Conservation (phyloP, 2,113 vertebrate genomes). For the Apteryx mantelli region DNA sequence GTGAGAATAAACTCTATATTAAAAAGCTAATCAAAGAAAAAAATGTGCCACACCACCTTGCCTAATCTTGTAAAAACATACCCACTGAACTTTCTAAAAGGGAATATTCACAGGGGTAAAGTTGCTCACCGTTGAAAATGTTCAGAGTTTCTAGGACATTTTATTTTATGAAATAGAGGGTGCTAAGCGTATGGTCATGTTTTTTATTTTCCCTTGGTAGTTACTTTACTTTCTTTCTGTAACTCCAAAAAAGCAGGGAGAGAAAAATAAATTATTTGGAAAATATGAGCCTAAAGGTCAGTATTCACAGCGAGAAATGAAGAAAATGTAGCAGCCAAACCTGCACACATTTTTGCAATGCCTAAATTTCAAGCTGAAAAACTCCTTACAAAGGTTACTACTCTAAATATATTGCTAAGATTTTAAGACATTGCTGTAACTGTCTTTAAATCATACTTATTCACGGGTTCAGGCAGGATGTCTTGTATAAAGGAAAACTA, state of each 20-base stretch:
- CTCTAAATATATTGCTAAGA: not conserved
- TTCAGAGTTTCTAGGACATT: not conserved
- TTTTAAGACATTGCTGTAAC: not conserved
- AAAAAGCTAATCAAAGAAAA: not conserved
- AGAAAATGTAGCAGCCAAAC: not conserved
- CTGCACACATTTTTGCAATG: not conserved
- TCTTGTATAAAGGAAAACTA: not conserved
- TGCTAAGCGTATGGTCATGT: not conserved
- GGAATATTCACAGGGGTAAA: not conserved
- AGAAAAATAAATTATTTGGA: not conserved
- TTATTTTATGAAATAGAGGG: not conserved
- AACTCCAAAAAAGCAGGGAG: not conserved
- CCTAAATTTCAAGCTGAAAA: not conserved
- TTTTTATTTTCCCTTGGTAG: not conserved
- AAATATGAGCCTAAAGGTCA: not conserved
- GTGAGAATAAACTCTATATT: not conserved
- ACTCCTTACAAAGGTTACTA: not conserved
- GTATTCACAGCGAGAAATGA: not conserved
- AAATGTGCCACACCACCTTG: not conserved
- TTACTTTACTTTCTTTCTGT: not conserved
- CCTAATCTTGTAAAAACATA: not conserved
- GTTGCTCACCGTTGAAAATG: not conserved
- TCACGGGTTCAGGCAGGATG: not conserved
- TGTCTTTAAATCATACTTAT: not conserved
- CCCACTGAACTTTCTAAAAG: not conserved